These are phyloP conservation scores for Platyura marginata DNA, from an alignment of 1,140 invertebrate species.

Conservation along the genomic window DNA sequence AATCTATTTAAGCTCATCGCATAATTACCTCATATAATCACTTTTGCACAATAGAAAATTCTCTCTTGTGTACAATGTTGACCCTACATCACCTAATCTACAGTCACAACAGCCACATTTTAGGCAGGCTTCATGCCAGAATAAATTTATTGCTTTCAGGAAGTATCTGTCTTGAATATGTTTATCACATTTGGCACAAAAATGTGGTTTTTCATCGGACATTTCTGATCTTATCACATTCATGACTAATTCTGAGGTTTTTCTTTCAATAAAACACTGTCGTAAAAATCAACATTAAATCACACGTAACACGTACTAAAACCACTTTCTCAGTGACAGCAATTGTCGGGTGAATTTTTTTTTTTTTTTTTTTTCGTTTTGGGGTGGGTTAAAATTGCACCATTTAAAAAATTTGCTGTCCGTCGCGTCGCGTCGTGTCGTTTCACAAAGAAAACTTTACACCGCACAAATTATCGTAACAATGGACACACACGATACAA, in stretches of 20 bases:
- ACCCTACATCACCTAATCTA: slow-evolving; percentile 90
- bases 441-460: no score
- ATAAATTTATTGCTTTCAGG: slow-evolving; percentile 74
- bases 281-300: background rate
- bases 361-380: no score
- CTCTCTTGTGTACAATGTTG: slow-evolving; percentile 87
- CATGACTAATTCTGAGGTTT: background rate
- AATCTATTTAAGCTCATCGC: no score
- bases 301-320: background rate
- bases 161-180: slow-evolving; percentile 69
- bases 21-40: slow-evolving; percentile 79
- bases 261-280: background rate
- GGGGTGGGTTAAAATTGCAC: no score
- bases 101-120: slow-evolving; percentile 97
- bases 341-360: no score
- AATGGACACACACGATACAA: no score
- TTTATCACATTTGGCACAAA: slow-evolving; percentile 73
- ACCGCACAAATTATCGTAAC: no score
- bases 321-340: no score
- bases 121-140: slow-evolving; percentile 96
- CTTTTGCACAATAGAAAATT: slow-evolving; percentile 92
- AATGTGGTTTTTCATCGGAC: slow-evolving; percentile 29
- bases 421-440: background rate
- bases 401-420: background rate
- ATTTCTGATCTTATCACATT: background rate